Evolutionary conservation across 37 sponge, comb jelly and placozoan species (phyloP), one percentile per base, ranked within the genome.

Genomic region (Cladorhizidae sp.): DNA sequence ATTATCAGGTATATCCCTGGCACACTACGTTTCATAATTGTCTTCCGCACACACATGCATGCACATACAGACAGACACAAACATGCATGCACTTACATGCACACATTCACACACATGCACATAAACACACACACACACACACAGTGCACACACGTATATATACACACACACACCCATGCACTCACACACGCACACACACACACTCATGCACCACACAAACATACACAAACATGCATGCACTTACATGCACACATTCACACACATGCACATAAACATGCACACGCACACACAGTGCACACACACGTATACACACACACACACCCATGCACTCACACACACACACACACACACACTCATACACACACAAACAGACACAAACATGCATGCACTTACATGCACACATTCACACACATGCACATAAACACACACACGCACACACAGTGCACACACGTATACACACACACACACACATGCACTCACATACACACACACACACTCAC

Each of bases 181-280:
- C 12, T 17, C 62, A 61, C 12, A 61, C 62, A 61, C 12, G 12
- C 62, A 61, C 12, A 61, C 62, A 23, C 15, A 45, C 49, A 45
- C 9, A 45, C 49, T 12, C 9, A 45, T 9, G 9, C 9, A 45
- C 49, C n/a, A n/a, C n/a, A n/a, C n/a, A 45, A 12, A 45, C 49
- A 45, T 45, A 45, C 49, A 45, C 49, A 45, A 12, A 45, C 49
- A 45, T 45, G 15, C 62, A 61, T 61, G 12, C 62, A 61, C n/a
- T n/a, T 61, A 61, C 62, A 61, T 61, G 12, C 29, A 61, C 12
- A 61, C 62, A 61, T 61, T 17, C 62, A 61, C 12, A 61, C 62
- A 61, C 12, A 61, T 17, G 6, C 15, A 45, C 49, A 45, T 45
- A 45, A 5, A 45, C 9, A 45, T 9, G 9, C 9, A 45, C 49